phyloP scores from a whole-genome alignment of 2,797 vertebrate species.

The Garrulus glandarius region DNA sequence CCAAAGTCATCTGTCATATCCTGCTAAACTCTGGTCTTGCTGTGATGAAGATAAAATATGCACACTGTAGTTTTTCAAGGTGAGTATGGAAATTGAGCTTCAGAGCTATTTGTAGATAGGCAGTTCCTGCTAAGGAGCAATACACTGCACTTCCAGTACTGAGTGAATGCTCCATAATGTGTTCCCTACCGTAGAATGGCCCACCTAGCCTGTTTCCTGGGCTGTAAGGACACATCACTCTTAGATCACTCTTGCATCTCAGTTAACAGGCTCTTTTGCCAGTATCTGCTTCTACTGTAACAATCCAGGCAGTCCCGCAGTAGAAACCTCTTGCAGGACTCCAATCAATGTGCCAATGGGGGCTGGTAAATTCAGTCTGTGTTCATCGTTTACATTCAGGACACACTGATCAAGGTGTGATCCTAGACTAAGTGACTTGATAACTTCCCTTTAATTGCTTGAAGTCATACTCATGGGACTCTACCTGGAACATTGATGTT shows the following conservation, averaged over 20 bases:
- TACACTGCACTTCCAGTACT: neutral
- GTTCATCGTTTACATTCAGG: neutral
- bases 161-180: neutral
- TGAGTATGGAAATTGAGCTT: neutral
- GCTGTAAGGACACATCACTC: neutral
- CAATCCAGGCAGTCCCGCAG: neutral
- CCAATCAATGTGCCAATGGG: neutral
- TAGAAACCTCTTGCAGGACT: neutral
- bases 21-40: neutral
- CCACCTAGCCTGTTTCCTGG: neutral
- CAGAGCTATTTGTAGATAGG: neutral
- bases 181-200: neutral
- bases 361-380: neutral
- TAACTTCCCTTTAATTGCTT: neutral
- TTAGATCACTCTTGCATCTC: neutral
- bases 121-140: neutral
- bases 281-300: neutral
- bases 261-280: neutral
- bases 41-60: neutral
- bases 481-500: neutral
- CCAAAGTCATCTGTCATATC: neutral
- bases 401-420: neutral
- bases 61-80: neutral
- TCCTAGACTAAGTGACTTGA: neutral
- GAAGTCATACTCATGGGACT: neutral